Evolutionary conservation across 2,888 invertebrate species (phyloP), one percentile per base, ranked within the genome.

Genomic region (Stenchaetothrips biformis): DNA sequence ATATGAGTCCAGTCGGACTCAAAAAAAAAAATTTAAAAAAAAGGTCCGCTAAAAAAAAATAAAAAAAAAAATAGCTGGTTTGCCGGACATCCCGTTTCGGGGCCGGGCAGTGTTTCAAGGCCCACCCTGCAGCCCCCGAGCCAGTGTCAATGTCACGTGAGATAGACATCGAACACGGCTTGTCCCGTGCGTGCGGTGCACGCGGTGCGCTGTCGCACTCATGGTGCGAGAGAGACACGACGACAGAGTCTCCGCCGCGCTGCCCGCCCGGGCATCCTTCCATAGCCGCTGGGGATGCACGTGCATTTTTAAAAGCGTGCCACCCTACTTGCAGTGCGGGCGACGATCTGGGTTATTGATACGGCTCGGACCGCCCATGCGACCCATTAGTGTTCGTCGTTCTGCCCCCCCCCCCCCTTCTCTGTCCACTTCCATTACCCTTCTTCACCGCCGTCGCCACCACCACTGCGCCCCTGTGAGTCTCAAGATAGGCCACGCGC

Each of bases 91-190:
- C 37, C 37, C 37, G 4, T 53, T 53, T 53, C 6, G 53, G 53
- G 6, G 1, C 6, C 3, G 9, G 53, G 2, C 3, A n/a, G 21
- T 67, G n/a, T 21, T 53, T 62, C 62, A 7, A 16, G 18, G 62
- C 67, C 7, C 7, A 6, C 67, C 21, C n/a, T 9, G 67, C 21
- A 3, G 67, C 7, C 67, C 53, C 53, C 16, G 53, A 3, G 25
- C 7, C 67, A 74, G 67, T 74, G 67, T 74, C 67, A 74, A 74
- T 74, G 67, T 74, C 67, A 74, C 67, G 67, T 74, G 67, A 74
- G 67, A 74, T 74, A 25, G 8, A 1, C 21, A 74, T 74, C 67
- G 59, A 37, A 37, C 37, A 37, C 37, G 37, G 18, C 13, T 13
- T 59, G 59, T 59, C 13, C 13, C 18, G 18, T 6, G 59, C 59